Base-by-base conservation (phyloP, 2,797 vertebrate genomes). In the Antennarius maculatus region DNA sequence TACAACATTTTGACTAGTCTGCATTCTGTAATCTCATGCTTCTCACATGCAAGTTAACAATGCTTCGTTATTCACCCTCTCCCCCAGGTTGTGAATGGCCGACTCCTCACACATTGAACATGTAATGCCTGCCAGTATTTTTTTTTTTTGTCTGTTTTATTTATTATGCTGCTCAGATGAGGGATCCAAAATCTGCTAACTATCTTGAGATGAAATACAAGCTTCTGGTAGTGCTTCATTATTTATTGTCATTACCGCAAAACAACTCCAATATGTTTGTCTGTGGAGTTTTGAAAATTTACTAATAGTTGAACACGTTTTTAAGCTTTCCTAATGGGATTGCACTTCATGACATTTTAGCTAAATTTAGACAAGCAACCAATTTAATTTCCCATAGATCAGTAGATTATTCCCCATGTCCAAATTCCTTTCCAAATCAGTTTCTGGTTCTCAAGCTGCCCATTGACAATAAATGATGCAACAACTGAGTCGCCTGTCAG, bases 11-110 rank as follows among this genome's bases (percentile, higher is more conserved):
- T 41, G 54, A 43, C 31, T 49, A 41, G 39, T 55, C 39, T 61
- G n/a, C 51, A 52, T 66, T 48, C 41, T 61, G 23, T 73, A 57
- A 56, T 53, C 0, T 66, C 46, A 63, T 67, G 63, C 66, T 58
- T 48, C 48, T 72, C 58, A 71, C 43, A 54, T 67, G 42, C 41
- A 67, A 63, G 42, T 55, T 60, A 48, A 47, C 5, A 12, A 64
- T 28, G 23, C 13, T 43, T 55, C 23, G 49, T 57, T 50, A 57
- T 55, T 47, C 37, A n/a, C 39, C 29, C 28, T 6, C 46, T 5
- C 46, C 29, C 9, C 28, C 17, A 17, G 11, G 61, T 63, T 65
- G n/a, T 50, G 48, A 37, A 13, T 39, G 55, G 37, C 48, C 53
- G 48, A 27, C 14, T 62, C 51, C 60, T 72, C 17, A 53, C 28